Percentiles rank a stretch among this genome's conserved stretches.
phyloP scores from a whole-genome alignment of 2,113 vertebrate genomes.

The Malurus cyaneus region DNA sequence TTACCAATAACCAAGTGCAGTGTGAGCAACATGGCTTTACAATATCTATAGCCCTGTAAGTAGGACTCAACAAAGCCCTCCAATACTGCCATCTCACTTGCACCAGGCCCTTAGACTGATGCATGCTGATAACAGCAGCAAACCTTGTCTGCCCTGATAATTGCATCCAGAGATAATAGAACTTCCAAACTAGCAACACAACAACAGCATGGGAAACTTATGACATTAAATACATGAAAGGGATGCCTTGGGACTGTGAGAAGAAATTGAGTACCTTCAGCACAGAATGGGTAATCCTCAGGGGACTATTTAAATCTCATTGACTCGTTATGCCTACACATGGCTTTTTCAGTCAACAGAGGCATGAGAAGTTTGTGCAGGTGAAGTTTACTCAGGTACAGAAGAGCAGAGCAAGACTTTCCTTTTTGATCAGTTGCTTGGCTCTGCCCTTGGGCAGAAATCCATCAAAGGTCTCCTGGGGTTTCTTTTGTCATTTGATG shows the following conservation, averaged over 20 bases:
- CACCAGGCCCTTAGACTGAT: background rate
- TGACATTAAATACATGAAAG: background rate
- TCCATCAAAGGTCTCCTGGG: background rate
- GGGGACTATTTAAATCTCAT: background rate
- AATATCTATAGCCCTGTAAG: background rate
- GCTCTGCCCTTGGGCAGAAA: background rate
- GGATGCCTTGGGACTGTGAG: background rate
- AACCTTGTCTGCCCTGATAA: background rate
- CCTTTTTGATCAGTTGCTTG: background rate
- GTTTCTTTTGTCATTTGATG: background rate
- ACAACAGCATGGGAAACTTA: background rate
- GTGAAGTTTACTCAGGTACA: background rate
- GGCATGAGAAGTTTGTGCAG: background rate
- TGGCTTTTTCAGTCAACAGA: background rate
- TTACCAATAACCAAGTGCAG: conserved; percentile 1
- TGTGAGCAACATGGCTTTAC: background rate
- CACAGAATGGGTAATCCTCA: background rate
- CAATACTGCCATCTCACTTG: background rate
- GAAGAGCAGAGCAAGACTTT: background rate
- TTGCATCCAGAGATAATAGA: background rate
- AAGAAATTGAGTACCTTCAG: background rate
- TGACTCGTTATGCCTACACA: background rate
- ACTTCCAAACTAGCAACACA: background rate
- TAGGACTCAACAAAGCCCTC: background rate
- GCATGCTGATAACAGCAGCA: background rate